Evolutionary conservation across 2,797 vertebrate genomes (phyloP).

Genomic region (Pseudocheirus occidentalis): DNA sequence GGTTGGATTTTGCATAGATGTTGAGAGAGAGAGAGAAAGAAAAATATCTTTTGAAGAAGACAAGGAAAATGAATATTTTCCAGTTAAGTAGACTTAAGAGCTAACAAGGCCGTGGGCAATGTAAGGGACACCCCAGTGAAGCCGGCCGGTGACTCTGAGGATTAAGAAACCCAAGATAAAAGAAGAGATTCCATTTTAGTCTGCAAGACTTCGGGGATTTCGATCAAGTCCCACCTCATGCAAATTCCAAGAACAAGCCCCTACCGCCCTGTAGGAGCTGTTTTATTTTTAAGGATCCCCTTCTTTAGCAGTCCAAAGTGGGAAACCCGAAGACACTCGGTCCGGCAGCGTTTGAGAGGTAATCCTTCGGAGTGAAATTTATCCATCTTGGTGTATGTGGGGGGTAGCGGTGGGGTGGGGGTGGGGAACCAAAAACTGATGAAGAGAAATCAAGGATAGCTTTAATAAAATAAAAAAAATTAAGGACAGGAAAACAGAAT

Average conservation of each 20-base stretch:
- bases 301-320: slow-evolving; percentile 14
- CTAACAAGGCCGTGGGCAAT: not conserved
- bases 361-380: not conserved
- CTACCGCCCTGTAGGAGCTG: not conserved
- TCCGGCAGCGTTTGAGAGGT: not conserved
- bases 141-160: not conserved
- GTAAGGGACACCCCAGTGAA: not conserved
- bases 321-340: not conserved
- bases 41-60: not conserved
- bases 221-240: not conserved
- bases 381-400: not conserved
- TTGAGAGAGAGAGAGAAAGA: not conserved
- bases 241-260: not conserved
- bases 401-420: not conserved
- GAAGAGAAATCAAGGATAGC: not conserved
- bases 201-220: not conserved
- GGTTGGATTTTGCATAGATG: not conserved
- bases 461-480: not conserved
- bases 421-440: too few relatives aligned
- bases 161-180: not conserved
- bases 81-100: not conserved
- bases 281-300: not conserved
- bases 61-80: fast-evolving
- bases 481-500: not conserved
- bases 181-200: not conserved